A percentile compares a stretch with the other conserved stretches of the same genome.
These are phyloP conservation scores for Zeuzera pyrina DNA, from an alignment of 2,888 invertebrate species.

Conservation along the genomic window DNA sequence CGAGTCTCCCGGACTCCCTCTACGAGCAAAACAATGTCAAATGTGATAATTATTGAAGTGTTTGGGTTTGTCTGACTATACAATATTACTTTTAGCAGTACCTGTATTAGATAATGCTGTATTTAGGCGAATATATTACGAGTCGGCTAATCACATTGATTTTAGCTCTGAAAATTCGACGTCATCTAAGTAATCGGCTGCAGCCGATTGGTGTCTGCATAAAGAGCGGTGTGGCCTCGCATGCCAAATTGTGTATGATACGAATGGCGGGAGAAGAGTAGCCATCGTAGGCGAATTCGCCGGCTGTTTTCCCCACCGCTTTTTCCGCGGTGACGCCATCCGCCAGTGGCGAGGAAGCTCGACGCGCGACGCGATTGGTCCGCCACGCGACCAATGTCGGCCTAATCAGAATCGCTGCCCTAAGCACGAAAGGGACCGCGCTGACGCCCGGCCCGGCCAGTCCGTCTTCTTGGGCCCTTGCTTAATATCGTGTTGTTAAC, in stretches of 20 bases:
- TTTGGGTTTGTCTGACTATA: too few species aligned
- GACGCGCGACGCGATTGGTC: slow-evolving; percentile 39
- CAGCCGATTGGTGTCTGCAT: slow-evolving; percentile 40
- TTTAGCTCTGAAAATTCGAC: slow-evolving; percentile 15
- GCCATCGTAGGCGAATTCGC: slow-evolving; percentile 37
- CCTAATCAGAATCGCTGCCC: slow-evolving; percentile 35
- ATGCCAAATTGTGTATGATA: slow-evolving; percentile 39
- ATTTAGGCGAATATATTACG: too few species aligned
- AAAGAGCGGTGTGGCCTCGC: slow-evolving; percentile 46
- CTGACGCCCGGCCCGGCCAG: slow-evolving; percentile 29
- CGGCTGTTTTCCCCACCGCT: slow-evolving; percentile 57
- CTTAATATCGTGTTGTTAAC: slow-evolving; percentile 38
- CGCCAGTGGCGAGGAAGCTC: slow-evolving; percentile 40
- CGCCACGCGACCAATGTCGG: slow-evolving; percentile 41
- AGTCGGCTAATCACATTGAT: slow-evolving; percentile 4
- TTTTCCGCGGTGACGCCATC: slow-evolving; percentile 34
- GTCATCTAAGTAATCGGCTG: slow-evolving; percentile 22
- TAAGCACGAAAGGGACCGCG: slow-evolving; percentile 53
- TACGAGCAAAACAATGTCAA: too few species aligned
- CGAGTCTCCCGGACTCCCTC: too few species aligned
- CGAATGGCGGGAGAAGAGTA: slow-evolving; percentile 41
- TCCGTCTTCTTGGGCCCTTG: slow-evolving; percentile 59
- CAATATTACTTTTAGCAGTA: too few species aligned
- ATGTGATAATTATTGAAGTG: too few species aligned
- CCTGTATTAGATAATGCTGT: too few species aligned